phyloP scores from a whole-genome alignment of 64 coral and sea anemone genomes.

The Stichodactyla mertensii region DNA sequence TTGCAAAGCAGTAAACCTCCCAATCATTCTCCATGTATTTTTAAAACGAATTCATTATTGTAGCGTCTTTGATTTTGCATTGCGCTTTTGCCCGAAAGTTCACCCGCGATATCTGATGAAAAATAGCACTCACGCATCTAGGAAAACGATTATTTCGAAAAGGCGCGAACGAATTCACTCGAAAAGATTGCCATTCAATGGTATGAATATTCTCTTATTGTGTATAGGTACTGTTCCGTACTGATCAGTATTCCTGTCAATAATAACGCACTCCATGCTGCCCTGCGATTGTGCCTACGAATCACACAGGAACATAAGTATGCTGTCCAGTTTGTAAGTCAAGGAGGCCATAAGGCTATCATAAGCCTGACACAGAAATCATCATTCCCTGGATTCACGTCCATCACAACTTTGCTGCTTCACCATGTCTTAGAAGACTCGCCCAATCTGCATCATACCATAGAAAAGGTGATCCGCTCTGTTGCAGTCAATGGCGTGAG shows the following conservation, averaged over 20 bases:
- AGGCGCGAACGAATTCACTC: not conserved
- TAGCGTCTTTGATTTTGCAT: no score
- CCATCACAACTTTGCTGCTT: slow-evolving; percentile 72
- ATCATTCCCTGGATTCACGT: slow-evolving; percentile 69
- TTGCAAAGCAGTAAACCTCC: no score
- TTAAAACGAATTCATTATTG: no score
- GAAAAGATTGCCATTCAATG: not conserved
- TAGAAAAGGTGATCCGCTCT: slow-evolving; percentile 94
- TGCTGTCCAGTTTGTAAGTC: slow-evolving; percentile 81
- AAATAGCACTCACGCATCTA: no score
- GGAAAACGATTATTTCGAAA: no score
- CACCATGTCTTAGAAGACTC: slow-evolving; percentile 89
- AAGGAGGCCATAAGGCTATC: slow-evolving; percentile 76
- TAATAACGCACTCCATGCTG: slow-evolving; percentile 67
- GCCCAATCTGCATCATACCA: slow-evolving; percentile 72
- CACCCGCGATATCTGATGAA: no score
- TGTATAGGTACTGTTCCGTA: slow-evolving; percentile 58
- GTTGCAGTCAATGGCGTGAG: slow-evolving; percentile 68
- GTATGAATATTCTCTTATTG: not conserved
- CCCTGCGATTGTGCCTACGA: slow-evolving; percentile 68
- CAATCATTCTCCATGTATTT: no score
- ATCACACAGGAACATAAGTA: slow-evolving; percentile 85
- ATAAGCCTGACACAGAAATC: slow-evolving; percentile 76
- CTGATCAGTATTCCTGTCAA: slow-evolving; percentile 87
- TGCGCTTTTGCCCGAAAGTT: no score